Conservation (phyloP, 2,888 invertebrate genomes). For the Drosophila melanocephala region DNA sequence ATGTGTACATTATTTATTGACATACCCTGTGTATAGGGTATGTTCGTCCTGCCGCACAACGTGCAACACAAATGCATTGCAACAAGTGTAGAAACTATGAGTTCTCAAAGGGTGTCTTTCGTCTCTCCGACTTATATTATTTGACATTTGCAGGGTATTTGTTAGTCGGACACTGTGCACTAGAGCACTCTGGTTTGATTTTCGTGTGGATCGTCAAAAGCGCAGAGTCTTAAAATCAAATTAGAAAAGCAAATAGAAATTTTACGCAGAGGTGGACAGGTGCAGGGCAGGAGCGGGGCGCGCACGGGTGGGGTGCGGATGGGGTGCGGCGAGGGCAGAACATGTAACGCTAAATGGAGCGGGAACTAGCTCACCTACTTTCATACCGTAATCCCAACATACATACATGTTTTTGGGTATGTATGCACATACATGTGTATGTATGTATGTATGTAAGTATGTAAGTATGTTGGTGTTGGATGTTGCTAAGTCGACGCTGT, state of each 20-base stretch:
- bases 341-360: conserved; percentile 1
- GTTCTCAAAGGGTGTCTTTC: too few species aligned
- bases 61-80: neutral
- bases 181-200: neutral
- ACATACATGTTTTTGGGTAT: neutral
- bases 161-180: neutral
- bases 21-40: neutral
- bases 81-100: neutral
- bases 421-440: neutral
- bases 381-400: conserved; percentile 5
- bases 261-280: conserved; percentile 32
- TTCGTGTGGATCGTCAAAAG: neutral
- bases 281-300: too few species aligned
- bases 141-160: conserved; percentile 1
- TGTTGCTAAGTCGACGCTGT: conserved; percentile 58
- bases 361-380: conserved; percentile 22
- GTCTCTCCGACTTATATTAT: neutral
- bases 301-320: neutral
- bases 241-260: conserved; percentile 73
- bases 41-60: too few species aligned
- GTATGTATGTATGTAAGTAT: conserved; percentile 3
- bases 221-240: conserved; percentile 57
- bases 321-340: neutral
- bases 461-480: conserved; percentile 17
- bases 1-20: neutral